A percentile compares a stretch with the other conserved stretches of the same genome.
These are phyloP conservation scores for Lepidocyrtoides sp. DNA, from an alignment of 2,888 invertebrate genomes.

Conservation along the genomic window DNA sequence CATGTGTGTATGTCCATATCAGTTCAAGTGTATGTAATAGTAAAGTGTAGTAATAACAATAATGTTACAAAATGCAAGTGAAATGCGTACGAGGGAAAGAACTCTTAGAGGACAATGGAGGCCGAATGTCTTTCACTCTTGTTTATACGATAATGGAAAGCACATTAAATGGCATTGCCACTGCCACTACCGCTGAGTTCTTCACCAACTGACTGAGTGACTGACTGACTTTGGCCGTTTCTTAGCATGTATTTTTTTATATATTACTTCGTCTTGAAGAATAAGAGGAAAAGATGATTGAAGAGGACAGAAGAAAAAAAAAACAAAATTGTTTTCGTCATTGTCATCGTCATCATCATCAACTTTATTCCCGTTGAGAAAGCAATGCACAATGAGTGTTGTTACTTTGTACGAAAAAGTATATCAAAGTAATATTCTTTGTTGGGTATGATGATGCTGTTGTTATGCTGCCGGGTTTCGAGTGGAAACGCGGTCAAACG, in stretches of 20 bases:
- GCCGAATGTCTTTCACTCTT: background rate
- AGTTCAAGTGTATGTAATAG: background rate
- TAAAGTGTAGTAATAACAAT: background rate
- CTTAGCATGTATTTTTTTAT: background rate
- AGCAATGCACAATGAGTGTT: background rate
- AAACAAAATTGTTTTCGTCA: background rate
- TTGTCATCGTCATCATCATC: background rate
- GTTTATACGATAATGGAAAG: background rate
- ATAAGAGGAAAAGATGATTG: background rate
- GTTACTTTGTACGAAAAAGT: background rate
- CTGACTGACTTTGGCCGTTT: conserved; percentile 9
- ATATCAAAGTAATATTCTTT: background rate
- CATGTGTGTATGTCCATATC: too few relatives aligned
- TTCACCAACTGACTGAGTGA: background rate
- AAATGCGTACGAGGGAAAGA: background rate
- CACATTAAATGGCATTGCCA: conserved; percentile 23
- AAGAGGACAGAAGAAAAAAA: background rate
- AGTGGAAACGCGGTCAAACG: conserved; percentile 61
- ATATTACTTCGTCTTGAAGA: background rate
- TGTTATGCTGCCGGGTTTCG: background rate
- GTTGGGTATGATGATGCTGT: background rate
- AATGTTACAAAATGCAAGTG: background rate
- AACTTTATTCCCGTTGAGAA: background rate
- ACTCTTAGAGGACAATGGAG: background rate
- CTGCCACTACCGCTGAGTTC: too few relatives aligned